A percentile compares a stretch with the other conserved stretches of the same genome.
These are phyloP conservation scores for Apotomis turbidana DNA, from an alignment of 2,888 invertebrate genomes.

Conservation along the genomic window DNA sequence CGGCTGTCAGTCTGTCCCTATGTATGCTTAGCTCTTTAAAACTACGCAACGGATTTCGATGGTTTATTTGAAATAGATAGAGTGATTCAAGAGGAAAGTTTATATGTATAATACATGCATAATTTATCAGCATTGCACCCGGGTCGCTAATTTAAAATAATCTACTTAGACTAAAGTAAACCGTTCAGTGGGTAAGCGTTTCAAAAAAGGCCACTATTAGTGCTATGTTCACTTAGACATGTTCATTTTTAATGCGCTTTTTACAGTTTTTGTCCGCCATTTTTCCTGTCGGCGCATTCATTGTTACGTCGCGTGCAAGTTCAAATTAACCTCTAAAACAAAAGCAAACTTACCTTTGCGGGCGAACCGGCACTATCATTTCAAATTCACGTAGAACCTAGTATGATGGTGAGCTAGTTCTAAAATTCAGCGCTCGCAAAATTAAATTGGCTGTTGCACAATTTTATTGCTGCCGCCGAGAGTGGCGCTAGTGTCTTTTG, in stretches of 20 bases:
- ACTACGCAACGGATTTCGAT: too few species aligned
- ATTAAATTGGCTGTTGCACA: not conserved
- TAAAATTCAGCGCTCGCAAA: not conserved
- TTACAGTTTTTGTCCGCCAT: not conserved
- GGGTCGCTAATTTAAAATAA: too few species aligned
- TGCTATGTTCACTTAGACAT: not conserved
- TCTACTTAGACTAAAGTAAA: too few species aligned
- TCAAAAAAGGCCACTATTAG: not conserved
- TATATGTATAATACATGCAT: too few species aligned
- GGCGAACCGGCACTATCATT: not conserved
- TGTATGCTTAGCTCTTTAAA: too few species aligned
- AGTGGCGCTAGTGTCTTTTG: not conserved
- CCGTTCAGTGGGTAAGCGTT: not conserved
- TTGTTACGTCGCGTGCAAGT: constrained; percentile 18
- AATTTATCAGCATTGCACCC: too few species aligned
- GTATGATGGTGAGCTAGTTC: not conserved
- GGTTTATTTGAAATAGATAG: too few species aligned
- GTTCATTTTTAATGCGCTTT: constrained; percentile 2
- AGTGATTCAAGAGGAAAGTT: too few species aligned
- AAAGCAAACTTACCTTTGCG: constrained; percentile 3
- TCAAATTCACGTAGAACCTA: not conserved
- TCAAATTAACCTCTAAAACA: constrained; percentile 20
- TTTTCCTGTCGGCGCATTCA: constrained; percentile 15
- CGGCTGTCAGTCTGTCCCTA: too few species aligned
- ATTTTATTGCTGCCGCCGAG: not conserved